Percentiles rank a stretch among this genome's conserved stretches.
These are phyloP conservation scores for Protomyctophum bolini DNA, from an alignment of 2,113 vertebrate genomes.

Conservation along the genomic window DNA sequence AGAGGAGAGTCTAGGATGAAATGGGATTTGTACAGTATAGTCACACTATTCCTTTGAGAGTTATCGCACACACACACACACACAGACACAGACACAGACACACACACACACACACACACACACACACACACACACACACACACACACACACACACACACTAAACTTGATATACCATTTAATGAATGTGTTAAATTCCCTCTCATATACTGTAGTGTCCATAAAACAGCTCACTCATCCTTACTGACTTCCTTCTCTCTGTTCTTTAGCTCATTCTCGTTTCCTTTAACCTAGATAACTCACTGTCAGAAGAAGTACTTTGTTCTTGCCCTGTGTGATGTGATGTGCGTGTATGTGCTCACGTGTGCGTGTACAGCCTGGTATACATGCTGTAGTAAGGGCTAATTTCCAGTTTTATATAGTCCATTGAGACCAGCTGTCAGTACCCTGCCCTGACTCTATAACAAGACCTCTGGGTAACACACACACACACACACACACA, in stretches of 20 bases:
- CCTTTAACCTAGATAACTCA: conserved; percentile 50
- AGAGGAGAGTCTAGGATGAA: too few relatives aligned
- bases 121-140: background rate
- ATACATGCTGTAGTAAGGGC: background rate
- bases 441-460: conserved; percentile 52
- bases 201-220: conserved; percentile 5
- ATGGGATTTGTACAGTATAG: too few relatives aligned
- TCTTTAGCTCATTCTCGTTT: conserved; percentile 9
- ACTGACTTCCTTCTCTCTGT: conserved; percentile 12
- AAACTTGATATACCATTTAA: background rate
- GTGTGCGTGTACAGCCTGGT: conserved; percentile 5
- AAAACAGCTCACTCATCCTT: background rate
- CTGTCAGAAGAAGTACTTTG: conserved; percentile 33
- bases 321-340: background rate
- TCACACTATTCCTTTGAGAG: too few relatives aligned
- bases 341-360: background rate
- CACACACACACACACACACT: background rate
- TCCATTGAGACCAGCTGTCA: conserved; percentile 56
- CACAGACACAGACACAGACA: background rate
- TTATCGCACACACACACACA: too few relatives aligned
- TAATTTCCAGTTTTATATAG: conserved; percentile 46
- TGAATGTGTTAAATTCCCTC: background rate
- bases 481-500: conserved; percentile 12
- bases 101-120: background rate
- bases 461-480: conserved; percentile 55